Base-by-base conservation (phyloP, 2,113 vertebrate genomes). In the Chinchilla lanigera region DNA sequence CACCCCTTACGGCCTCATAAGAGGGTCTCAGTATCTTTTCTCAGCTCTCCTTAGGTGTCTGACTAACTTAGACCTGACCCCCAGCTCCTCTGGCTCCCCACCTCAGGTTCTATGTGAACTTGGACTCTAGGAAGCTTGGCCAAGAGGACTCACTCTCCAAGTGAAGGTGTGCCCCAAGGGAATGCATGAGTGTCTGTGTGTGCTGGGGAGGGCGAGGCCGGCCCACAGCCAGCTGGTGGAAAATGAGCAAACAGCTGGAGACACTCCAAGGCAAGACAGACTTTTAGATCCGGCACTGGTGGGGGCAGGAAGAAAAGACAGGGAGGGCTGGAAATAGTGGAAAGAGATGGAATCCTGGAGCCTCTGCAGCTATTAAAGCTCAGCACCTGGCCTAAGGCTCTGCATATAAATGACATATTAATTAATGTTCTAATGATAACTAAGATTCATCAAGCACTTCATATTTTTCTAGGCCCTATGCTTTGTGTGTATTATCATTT, bases 201-300 rank as follows among this genome's bases (percentile, higher is more conserved):
- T 50, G 26, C 54, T 54, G n/a, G 73, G 13, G 78, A 54, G 22
- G 24, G 28, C 4, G 1, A 12, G 38, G 56, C 41, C 1, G 3
- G 9, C 12, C 28, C 41, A 82, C 63, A 71, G 60, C 8, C 0
- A 35, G 73, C 84, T 85, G 30, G 11, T 90, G 90, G 87, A 96
- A 96, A 96, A 97, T 86, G 52, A 94, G 95, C 58, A 97, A 97
- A 97, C 82, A 88, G 69, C 91, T 96, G 96, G 93, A 96, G 65
- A 90, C 47, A 63, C 88, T 97, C 96, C 85, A 96, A 94, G 58
- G 65, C 58, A 92, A 94, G 93, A 97, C 67, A 90, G 93, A 90
- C 86, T 97, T 98, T 95, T 96, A 96, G 88, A 95, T 97, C 91
- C 41, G 7, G 91, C 60, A 41, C 58, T 93, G 88, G 58, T 75